Evolutionary conservation across 2,113 vertebrate genomes (phyloP), one percentile per base, ranked within the genome.

Genomic region (Charina bottae): DNA sequence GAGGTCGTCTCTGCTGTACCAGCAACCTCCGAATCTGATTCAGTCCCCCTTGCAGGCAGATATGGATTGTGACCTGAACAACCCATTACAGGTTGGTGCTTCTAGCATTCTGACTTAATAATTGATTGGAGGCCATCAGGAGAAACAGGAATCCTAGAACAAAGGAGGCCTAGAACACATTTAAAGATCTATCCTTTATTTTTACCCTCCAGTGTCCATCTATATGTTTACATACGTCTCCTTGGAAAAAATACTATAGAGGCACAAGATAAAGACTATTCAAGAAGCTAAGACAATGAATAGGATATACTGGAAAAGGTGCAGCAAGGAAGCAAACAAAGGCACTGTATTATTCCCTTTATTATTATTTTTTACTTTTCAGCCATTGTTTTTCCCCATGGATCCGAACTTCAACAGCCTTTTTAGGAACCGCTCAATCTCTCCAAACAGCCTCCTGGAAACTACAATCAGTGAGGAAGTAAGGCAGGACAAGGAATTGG

Each of bases 371-470:
- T 90, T 95, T 93, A 2, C 0, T 0, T 96, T 78, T 1, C 97
- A 99, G 99, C 98, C 98, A 28, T 93, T 98, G 93, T 97, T 99
- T 95, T 98, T 98, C 95, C 97, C 98, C 0, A 97, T 98, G 96
- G 99, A 99, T 62, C 96, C 98, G 91, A 98, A 97, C 92, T 97
- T 98, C 91, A 98, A 97, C 0, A 97, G 98, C 8, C 95, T 98
- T 53, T 97, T 98, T 94, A 98, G 97, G 97, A 98, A 98, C 95
- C 98, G 98, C 91, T 98, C 98, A 88, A 95, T 98, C 95, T 99
- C 99, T 58, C 98, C 98, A n/a, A 98, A 98, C 96, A 98, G 98
- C 95, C 97, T 99, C 88, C 97, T 98, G 96, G 99, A 99, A 95
- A 98, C 98, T 6, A 97, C 98, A 95, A 98, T 99, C 95, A 98